These are phyloP conservation scores for Hypotaenidia philippensis DNA, from an alignment of 2,797 vertebrate genomes.

Conservation along the genomic window DNA sequence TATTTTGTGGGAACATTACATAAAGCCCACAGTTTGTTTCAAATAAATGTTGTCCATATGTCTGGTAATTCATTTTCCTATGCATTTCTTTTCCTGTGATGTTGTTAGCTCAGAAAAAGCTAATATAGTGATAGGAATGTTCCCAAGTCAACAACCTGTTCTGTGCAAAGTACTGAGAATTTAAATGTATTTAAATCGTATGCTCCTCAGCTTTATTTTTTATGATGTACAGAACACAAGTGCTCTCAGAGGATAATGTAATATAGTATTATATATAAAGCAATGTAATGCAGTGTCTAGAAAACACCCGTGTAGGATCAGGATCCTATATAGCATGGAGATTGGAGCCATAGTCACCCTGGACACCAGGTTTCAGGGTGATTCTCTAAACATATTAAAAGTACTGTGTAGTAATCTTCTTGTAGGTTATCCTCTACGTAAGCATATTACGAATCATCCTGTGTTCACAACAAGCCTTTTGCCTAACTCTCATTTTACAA, in stretches of 20 bases:
- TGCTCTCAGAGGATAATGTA: neutral
- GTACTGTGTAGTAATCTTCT: neutral
- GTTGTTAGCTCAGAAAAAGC: neutral
- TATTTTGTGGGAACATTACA: neutral
- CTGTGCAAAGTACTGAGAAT: neutral
- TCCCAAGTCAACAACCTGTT: neutral
- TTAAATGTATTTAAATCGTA: neutral
- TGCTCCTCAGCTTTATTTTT: neutral
- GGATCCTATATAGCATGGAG: neutral
- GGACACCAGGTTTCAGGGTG: neutral
- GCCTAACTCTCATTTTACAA: neutral
- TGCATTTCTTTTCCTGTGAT: neutral
- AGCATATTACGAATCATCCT: rapidly evolving
- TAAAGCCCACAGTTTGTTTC: neutral
- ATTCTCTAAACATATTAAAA: neutral
- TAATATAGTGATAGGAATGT: neutral
- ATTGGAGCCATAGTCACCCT: rapidly evolving
- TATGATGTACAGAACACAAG: neutral
- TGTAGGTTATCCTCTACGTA: neutral
- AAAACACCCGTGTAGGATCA: neutral
- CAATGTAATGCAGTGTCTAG: neutral
- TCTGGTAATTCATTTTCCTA: neutral
- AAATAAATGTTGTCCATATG: neutral
- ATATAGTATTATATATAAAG: neutral
- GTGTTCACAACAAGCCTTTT: neutral